Conservation (phyloP, 2,113 vertebrate genomes). For the Takifugu bimaculatus region DNA sequence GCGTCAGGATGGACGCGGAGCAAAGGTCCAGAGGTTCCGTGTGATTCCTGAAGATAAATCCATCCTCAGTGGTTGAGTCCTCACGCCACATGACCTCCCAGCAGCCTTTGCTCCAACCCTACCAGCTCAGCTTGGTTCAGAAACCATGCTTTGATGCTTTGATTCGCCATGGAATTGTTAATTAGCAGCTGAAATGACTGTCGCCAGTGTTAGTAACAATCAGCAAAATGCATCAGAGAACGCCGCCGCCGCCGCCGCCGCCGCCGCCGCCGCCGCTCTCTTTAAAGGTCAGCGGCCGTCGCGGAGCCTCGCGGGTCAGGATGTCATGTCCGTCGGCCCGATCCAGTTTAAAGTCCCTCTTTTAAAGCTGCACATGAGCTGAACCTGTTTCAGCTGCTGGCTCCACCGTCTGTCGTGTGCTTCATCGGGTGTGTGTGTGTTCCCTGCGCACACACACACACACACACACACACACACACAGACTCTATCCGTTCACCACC, state of each 20-base stretch:
- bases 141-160: no score
- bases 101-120: neutral
- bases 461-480: slow-evolving; percentile 11
- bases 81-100: neutral
- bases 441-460: neutral
- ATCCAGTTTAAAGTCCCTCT: slow-evolving; percentile 1
- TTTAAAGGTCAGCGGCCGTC: no score
- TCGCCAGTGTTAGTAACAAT: no score
- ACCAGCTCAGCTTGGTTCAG: no score
- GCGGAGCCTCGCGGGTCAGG: no score
- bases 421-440: slow-evolving; percentile 6
- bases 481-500: slow-evolving; percentile 48
- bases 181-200: no score
- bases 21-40: slow-evolving; percentile 18
- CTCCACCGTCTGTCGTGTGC: slow-evolving; percentile 7
- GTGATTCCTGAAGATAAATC: slow-evolving; percentile 4
- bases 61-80: no score
- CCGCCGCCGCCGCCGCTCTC: no score
- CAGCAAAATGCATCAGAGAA: no score
- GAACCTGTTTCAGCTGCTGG: neutral
- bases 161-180: neutral
- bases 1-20: neutral
- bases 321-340: no score
- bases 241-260: no score
- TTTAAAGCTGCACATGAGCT: slow-evolving; percentile 7